Percentiles rank a stretch among this genome's conserved stretches.
These are phyloP conservation scores for Helicolenus hilgendorfi DNA, from an alignment of 2,797 vertebrate species.

Conservation along the genomic window DNA sequence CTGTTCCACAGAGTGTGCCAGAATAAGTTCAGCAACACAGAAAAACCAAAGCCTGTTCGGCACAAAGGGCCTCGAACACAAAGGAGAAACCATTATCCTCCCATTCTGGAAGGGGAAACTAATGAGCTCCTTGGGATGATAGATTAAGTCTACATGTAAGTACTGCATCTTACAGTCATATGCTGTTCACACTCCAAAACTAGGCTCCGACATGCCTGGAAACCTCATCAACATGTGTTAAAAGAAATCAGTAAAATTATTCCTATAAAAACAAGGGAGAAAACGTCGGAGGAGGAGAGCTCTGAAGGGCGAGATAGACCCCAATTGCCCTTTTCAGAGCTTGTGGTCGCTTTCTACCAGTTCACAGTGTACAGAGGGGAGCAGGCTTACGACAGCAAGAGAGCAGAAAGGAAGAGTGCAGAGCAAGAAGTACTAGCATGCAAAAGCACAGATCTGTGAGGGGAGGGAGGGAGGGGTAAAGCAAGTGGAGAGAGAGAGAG, in stretches of 20 bases:
- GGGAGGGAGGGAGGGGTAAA: conserved; percentile 38
- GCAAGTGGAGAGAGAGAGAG: conserved; percentile 42
- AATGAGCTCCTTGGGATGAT: conserved; percentile 54
- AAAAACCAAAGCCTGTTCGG: conserved; percentile 61
- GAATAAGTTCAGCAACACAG: conserved; percentile 69
- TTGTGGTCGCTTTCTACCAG: conserved; percentile 44
- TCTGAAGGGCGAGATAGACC: conserved; percentile 49
- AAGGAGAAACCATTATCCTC: conserved; percentile 67
- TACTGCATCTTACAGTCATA: conserved; percentile 20
- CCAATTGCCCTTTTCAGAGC: conserved; percentile 54
- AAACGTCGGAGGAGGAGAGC: conserved; percentile 21
- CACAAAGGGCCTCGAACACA: conserved; percentile 61
- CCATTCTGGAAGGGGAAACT: conserved; percentile 50
- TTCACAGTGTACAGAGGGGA: conserved; percentile 44
- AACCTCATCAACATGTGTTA: conserved; percentile 48
- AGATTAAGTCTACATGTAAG: conserved; percentile 46
- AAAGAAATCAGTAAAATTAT: conserved; percentile 43
- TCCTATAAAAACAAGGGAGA: conserved; percentile 44
- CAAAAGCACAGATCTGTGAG: conserved; percentile 76
- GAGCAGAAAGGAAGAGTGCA: conserved; percentile 66
- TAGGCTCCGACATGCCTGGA: conserved; percentile 19
- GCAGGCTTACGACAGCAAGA: conserved; percentile 50
- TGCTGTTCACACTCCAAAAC: conserved; percentile 1
- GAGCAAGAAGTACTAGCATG: conserved; percentile 81
- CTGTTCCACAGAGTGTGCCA: conserved; percentile 62